A percentile compares a stretch with the other conserved stretches of the same genome.
These are phyloP conservation scores for Caenorhabditis parvicauda DNA, from an alignment of 2,888 invertebrate genomes.

Conservation along the genomic window DNA sequence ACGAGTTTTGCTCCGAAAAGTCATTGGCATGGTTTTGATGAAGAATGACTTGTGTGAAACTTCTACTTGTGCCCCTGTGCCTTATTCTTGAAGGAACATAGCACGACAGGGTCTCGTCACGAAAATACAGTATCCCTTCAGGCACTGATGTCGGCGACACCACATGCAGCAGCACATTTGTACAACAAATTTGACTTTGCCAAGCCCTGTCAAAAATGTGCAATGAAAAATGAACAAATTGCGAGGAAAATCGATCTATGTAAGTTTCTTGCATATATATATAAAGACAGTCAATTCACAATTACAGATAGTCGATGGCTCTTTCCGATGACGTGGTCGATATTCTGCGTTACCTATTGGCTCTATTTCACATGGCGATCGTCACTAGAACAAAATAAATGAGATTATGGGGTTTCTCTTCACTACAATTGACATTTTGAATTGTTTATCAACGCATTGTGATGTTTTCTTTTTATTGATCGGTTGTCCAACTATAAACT, in stretches of 20 bases:
- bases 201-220: constrained; percentile 53
- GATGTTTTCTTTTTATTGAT: too few relatives aligned
- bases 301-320: constrained; percentile 55
- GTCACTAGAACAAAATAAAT: constrained; percentile 3
- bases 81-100: not conserved
- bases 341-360: constrained; percentile 55
- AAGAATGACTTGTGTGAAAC: too few relatives aligned
- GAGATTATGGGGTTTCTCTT: not conserved
- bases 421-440: too few relatives aligned
- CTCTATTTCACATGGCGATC: constrained; percentile 44
- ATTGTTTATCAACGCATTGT: too few relatives aligned
- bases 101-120: not conserved
- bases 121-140: constrained; percentile 6
- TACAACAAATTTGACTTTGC: constrained; percentile 50
- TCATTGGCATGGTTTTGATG: too few relatives aligned
- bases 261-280: constrained; percentile 17
- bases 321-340: constrained; percentile 52
- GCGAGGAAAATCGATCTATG: constrained; percentile 55
- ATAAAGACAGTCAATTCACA: not conserved
- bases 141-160: constrained; percentile 52
- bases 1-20: too few relatives aligned
- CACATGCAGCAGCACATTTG: constrained; percentile 40
- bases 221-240: constrained; percentile 45
- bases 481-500: too few relatives aligned
- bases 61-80: not conserved